A percentile compares a stretch with the other conserved stretches of the same genome.
Evolutionary conservation across 2,888 invertebrate genomes (phyloP).

Genomic region (Erannis defoliaria): DNA sequence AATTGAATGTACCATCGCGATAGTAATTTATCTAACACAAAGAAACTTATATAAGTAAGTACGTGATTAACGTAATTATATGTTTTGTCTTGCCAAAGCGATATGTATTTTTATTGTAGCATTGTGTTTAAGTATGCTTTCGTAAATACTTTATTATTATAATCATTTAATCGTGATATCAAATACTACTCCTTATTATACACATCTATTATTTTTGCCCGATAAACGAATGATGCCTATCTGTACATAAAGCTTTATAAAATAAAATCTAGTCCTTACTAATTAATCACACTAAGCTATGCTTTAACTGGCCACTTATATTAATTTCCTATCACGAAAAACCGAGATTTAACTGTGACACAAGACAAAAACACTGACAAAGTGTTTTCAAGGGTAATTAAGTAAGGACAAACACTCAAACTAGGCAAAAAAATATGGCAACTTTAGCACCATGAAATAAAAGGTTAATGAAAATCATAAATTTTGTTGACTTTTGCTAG

Average conservation of each 20-base stretch:
- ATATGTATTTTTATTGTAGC: conserved; percentile 85
- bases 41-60: too few relatives aligned
- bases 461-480: too few relatives aligned
- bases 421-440: too few relatives aligned
- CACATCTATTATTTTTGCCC: conserved; percentile 76
- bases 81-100: conserved; percentile 78
- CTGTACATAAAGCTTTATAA: conserved; percentile 85
- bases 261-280: conserved; percentile 82
- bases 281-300: conserved; percentile 80
- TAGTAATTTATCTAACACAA: conserved; percentile 58
- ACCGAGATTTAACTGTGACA: conserved; percentile 14
- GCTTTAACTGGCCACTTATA: conserved; percentile 71
- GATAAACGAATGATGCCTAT: conserved; percentile 78
- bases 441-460: too few relatives aligned
- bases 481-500: too few relatives aligned
- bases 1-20: conserved; percentile 60
- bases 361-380: neutral
- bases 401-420: neutral
- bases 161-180: conserved; percentile 75
- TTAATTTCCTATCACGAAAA: conserved; percentile 57
- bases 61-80: conserved; percentile 46
- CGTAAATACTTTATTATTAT: conserved; percentile 59
- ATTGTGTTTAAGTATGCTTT: conserved; percentile 74
- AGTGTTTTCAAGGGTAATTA: neutral
- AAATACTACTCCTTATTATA: conserved; percentile 82